Evolutionary conservation across 2,113 vertebrate species (phyloP).

Genomic region (Melanostigma gelatinosum): DNA sequence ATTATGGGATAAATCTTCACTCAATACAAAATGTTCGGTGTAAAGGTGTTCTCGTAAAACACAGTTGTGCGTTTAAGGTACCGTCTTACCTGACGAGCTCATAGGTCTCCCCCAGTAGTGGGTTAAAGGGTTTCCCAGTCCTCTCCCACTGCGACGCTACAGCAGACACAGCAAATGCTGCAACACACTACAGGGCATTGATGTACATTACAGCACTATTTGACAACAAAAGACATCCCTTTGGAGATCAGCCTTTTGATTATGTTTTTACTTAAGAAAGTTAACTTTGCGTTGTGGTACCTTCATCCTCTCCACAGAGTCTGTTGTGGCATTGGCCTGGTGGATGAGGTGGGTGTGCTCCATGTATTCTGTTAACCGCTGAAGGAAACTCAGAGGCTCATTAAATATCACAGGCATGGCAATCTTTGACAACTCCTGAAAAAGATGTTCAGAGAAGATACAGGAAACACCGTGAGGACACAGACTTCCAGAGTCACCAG

Average conservation of each 20-base stretch:
- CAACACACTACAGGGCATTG: constrained; percentile 86
- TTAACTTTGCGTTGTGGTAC: constrained; percentile 67
- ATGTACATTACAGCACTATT: neutral
- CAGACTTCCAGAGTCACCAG: no score
- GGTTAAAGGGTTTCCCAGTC: constrained; percentile 98
- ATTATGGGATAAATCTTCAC: neutral
- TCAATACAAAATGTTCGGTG: neutral
- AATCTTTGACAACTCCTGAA: constrained; percentile 97
- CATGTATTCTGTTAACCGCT: constrained; percentile 96
- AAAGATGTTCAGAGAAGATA: neutral
- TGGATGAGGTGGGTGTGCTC: constrained; percentile 98
- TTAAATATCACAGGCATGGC: constrained; percentile 98
- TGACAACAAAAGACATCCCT: neutral
- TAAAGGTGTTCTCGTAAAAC: neutral
- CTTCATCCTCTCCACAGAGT: constrained; percentile 94
- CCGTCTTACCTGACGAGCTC: constrained; percentile 91
- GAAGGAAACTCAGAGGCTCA: constrained; percentile 97
- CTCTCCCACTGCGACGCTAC: constrained; percentile 98
- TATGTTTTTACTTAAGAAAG: neutral
- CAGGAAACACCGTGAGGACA: neutral
- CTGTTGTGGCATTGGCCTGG: constrained; percentile 89
- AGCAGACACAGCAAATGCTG: constrained; percentile 97
- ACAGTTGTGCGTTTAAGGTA: neutral
- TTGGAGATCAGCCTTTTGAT: neutral
- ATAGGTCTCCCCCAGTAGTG: constrained; percentile 95